Conservation (phyloP, 2,113 vertebrate species). For the pig (Sus scrofa) region DNA sequence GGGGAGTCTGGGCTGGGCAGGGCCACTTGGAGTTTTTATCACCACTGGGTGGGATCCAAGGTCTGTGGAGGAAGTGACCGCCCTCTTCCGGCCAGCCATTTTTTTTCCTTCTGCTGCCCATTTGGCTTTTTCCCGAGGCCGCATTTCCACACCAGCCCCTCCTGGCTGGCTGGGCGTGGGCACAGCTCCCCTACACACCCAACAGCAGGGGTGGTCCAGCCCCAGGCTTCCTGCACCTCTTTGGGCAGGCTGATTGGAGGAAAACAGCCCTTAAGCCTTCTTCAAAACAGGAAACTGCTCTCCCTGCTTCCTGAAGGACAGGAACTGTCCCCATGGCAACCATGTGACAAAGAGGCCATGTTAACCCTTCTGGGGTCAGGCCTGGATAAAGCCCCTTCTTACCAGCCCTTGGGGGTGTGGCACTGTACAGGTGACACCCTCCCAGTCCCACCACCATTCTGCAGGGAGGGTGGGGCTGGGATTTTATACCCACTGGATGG, state of each 20-base stretch:
- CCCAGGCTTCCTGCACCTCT: conserved; percentile 92
- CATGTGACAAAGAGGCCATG: conserved; percentile 90
- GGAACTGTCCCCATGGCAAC: conserved; percentile 97
- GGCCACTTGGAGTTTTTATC: conserved; percentile 62
- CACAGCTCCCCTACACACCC: conserved; percentile 55
- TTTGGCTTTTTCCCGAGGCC: conserved; percentile 68
- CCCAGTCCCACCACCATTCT: neutral
- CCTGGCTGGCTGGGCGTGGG: conserved; percentile 69
- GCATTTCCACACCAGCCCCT: conserved; percentile 76
- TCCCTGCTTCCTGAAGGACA: conserved; percentile 98
- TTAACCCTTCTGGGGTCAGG: conserved; percentile 91
- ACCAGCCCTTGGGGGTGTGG: neutral
- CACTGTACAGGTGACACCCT: neutral
- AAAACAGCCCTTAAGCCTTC: conserved; percentile 93
- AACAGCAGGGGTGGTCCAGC: conserved; percentile 83
- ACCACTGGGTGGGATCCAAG: conserved; percentile 73
- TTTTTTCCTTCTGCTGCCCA: conserved; percentile 75
- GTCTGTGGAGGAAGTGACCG: conserved; percentile 82
- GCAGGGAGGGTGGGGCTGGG: neutral
- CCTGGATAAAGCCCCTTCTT: conserved; percentile 33
- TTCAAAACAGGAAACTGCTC: conserved; percentile 99
- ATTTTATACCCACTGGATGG: neutral
- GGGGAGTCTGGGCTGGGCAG: conserved; percentile 38
- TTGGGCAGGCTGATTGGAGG: conserved; percentile 94
- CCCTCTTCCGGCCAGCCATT: conserved; percentile 83